Percentiles rank a stretch among this genome's conserved stretches.
phyloP scores from a whole-genome alignment of 2,797 vertebrate species.

The Tinamus major region DNA sequence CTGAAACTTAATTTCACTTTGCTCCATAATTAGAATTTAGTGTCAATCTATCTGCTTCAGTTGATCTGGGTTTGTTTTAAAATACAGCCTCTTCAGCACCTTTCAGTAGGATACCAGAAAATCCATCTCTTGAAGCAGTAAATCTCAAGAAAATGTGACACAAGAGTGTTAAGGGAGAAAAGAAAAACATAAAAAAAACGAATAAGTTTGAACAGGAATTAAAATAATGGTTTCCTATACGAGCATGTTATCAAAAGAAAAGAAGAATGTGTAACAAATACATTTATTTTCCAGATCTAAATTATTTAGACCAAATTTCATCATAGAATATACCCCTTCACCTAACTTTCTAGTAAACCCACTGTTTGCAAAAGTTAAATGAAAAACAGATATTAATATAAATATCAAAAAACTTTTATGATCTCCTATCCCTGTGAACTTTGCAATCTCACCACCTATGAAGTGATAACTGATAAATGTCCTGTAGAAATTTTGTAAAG shows the following conservation, averaged over 20 bases:
- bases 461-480: background rate
- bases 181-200: background rate
- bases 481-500: background rate
- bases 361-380: background rate
- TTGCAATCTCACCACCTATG: background rate
- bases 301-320: background rate
- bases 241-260: background rate
- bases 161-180: background rate
- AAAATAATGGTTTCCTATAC: background rate
- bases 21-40: background rate
- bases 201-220: background rate
- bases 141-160: background rate
- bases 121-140: conserved; percentile 24
- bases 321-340: background rate
- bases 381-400: background rate
- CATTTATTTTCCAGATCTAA: background rate
- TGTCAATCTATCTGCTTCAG: background rate
- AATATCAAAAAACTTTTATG: background rate
- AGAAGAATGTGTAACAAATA: background rate
- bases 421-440: background rate
- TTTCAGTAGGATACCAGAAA: conserved; percentile 46
- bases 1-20: background rate
- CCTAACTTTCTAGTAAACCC: background rate
- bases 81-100: conserved; percentile 16
- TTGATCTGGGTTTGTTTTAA: background rate